These are phyloP conservation scores for Tenodera sinensis DNA, from an alignment of 2,888 invertebrate genomes.

Conservation along the genomic window DNA sequence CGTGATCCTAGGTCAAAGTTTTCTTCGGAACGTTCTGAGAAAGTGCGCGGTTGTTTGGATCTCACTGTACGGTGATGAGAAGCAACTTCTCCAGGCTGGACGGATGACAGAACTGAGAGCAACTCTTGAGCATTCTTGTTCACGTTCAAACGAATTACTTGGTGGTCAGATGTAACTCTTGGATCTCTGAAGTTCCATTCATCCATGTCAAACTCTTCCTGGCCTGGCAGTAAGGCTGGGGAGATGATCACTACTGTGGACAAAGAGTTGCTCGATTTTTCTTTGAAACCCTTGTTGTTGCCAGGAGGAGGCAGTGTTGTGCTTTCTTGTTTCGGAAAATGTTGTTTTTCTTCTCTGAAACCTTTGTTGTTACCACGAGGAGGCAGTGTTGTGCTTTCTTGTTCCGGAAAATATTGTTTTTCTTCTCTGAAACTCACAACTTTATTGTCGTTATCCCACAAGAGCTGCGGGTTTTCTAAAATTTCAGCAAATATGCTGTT, in stretches of 20 bases:
- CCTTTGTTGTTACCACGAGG: background rate
- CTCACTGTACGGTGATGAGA: no score
- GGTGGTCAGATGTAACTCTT: background rate
- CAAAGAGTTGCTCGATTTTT: background rate
- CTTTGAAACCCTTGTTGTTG: background rate
- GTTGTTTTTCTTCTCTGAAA: background rate
- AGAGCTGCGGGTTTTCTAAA: background rate
- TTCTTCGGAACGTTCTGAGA: no score
- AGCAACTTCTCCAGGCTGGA: no score
- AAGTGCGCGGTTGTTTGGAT: no score
- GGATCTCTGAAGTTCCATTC: background rate
- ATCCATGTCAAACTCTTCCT: background rate
- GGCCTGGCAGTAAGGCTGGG: no score
- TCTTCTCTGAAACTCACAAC: background rate
- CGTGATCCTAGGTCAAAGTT: no score
- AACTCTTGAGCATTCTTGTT: background rate
- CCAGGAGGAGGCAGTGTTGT: background rate
- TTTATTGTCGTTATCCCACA: background rate
- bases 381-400: background rate
- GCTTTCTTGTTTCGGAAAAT: background rate
- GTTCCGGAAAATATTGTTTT: background rate
- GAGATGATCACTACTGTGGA: background rate
- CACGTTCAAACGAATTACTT: background rate
- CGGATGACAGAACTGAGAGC: background rate
- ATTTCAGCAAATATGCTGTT: background rate